Evolutionary conservation across 1,140 invertebrate genomes (phyloP).

Genomic region (Agraylea sexmaculata): DNA sequence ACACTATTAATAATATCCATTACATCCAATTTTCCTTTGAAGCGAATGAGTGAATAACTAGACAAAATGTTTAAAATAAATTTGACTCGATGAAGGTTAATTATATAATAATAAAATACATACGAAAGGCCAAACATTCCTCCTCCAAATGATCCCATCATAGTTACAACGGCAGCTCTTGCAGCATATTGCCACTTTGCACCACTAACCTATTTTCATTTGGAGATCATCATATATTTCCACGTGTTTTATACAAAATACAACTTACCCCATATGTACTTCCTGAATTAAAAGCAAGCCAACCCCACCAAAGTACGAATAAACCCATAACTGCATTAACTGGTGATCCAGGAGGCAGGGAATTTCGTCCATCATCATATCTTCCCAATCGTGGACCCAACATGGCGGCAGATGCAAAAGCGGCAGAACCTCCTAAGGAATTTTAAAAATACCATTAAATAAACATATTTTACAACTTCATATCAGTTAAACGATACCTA

Average conservation of each 20-base stretch:
- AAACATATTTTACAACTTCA: too few relatives aligned
- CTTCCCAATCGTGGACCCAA: slow-evolving; percentile 78
- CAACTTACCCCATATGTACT: slow-evolving; percentile 65
- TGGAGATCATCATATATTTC: background rate
- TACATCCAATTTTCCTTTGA: slow-evolving; percentile 65
- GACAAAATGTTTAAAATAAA: slow-evolving; percentile 1
- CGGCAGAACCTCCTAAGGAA: slow-evolving; percentile 44
- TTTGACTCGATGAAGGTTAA: background rate
- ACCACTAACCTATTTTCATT: slow-evolving; percentile 44
- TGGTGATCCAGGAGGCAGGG: slow-evolving; percentile 73
- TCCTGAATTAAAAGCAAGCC: slow-evolving; percentile 91
- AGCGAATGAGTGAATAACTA: slow-evolving; percentile 51
- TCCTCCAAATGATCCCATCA: slow-evolving; percentile 80
- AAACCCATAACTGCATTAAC: slow-evolving; percentile 85
- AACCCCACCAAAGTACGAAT: slow-evolving; percentile 92
- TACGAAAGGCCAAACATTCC: slow-evolving; percentile 60
- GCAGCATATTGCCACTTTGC: slow-evolving; percentile 80
- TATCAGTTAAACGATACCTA: slow-evolving; percentile 45
- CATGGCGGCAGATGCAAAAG: slow-evolving; percentile 81
- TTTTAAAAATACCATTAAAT: slow-evolving; percentile 7
- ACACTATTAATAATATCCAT: slow-evolving; percentile 83
- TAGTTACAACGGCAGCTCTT: slow-evolving; percentile 77
- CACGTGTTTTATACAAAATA: background rate
- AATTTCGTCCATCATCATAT: slow-evolving; percentile 62
- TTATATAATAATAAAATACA: slow-evolving; percentile 18